Conservation (phyloP, 2,797 vertebrate genomes). For the Myoxocephalus aenaeus region DNA sequence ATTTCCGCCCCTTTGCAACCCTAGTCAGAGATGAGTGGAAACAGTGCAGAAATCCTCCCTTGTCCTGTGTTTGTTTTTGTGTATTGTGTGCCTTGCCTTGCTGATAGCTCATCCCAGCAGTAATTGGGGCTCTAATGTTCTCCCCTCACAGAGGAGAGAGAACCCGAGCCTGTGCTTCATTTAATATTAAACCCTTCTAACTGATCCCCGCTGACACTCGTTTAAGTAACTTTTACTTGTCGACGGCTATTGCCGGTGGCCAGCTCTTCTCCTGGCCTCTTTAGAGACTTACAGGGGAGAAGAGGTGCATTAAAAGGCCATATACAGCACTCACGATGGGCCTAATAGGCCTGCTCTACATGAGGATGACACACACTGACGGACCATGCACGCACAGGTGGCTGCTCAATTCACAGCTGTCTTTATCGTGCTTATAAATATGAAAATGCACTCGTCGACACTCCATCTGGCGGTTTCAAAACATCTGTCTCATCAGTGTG, state of each 20-base stretch:
- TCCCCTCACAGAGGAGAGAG: constrained; percentile 47
- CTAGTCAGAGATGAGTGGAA: constrained; percentile 39
- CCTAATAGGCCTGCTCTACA: constrained; percentile 45
- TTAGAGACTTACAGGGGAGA: constrained; percentile 34
- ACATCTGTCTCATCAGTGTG: constrained; percentile 50
- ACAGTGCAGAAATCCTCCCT: constrained; percentile 11
- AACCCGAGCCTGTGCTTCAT: constrained; percentile 75
- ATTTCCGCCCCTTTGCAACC: no score
- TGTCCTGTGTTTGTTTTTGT: neutral
- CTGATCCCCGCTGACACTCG: constrained; percentile 65
- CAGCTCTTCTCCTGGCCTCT: constrained; percentile 56
- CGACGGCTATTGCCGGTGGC: constrained; percentile 48
- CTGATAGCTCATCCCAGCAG: constrained; percentile 40
- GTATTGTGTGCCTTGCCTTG: constrained; percentile 37
- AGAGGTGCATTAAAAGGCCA: constrained; percentile 34
- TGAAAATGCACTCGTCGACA: constrained; percentile 24
- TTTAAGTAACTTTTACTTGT: constrained; percentile 81
- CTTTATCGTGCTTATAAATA: constrained; percentile 34
- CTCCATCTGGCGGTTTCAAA: constrained; percentile 41
- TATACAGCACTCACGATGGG: constrained; percentile 51
- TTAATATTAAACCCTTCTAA: constrained; percentile 79
- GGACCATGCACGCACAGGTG: constrained; percentile 21
- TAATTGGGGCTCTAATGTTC: constrained; percentile 75
- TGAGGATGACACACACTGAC: constrained; percentile 30
- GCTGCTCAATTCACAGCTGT: constrained; percentile 33